Evolutionary conservation across 2,113 vertebrate genomes (phyloP), one percentile per base, ranked within the genome.

Genomic region (Lophius piscatorius): DNA sequence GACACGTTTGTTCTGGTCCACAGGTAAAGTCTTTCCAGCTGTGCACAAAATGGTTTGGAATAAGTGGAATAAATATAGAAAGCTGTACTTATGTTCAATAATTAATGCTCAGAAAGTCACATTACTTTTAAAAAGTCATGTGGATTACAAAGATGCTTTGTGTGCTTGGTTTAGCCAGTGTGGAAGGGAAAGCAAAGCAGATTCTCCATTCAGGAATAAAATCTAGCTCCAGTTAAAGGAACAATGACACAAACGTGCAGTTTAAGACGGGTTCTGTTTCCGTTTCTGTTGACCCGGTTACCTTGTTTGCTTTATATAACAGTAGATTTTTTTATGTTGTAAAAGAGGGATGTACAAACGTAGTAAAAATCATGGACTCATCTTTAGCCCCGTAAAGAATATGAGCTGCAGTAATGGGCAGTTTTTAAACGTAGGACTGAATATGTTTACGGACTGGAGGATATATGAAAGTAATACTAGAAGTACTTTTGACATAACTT

Each of bases 61-160:
- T n/a, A n/a, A n/a, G n/a, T n/a, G n/a, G n/a, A n/a, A 51, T 29
- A 38, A 14, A 45, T 46, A 31, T 22, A 60, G 65, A 28, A 41
- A 62, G 49, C 16, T 46, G 39, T 26, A 14, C 40, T 48, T 36
- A 23, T 63, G 12, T 18, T 75, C 9, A 63, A 63, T 69, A 41
- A 63, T 58, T 21, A 34, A 57, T 33, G 13, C 38, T 55, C 23
- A 42, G 36, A 7, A 13, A 31, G 56, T 49, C 38, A 49, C 63
- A 33, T 74, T 41, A 26, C 24, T 36, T 36, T 36, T n/a, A 49
- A 70, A 48, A 10, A 55, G 50, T 12, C 12, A 2, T 16, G 22
- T 9, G 10, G 12, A 35, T 49, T 57, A 50, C 6, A 39, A 10
- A 26, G 31, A 9, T 6, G 16, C 21, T 16, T 38, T 14, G 47